phyloP scores from a whole-genome alignment of 2,888 invertebrate genomes.

The Polietes domitor region DNA sequence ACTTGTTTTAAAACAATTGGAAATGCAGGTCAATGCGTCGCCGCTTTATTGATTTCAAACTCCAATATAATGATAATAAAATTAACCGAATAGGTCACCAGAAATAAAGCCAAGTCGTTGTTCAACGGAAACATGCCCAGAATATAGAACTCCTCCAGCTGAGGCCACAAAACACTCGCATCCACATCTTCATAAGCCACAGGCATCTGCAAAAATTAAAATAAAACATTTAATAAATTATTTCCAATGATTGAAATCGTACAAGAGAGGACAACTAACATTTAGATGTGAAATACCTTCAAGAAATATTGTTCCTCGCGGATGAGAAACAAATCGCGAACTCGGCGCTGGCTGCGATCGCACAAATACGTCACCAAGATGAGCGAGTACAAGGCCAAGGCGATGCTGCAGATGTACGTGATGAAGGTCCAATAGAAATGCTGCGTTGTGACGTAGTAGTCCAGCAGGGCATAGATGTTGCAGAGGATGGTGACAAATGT shows the following conservation, averaged over 20 bases:
- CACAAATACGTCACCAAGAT: slow-evolving; percentile 71
- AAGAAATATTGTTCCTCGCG: slow-evolving; percentile 64
- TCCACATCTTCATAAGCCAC: slow-evolving; percentile 45
- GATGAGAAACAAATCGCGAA: slow-evolving; percentile 70
- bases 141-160: slow-evolving; percentile 69
- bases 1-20: too few species aligned
- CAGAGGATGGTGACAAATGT: slow-evolving; percentile 75
- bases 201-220: slow-evolving; percentile 35
- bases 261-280: slow-evolving; percentile 25
- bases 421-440: slow-evolving; percentile 74
- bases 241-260: neutral
- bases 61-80: slow-evolving; percentile 76
- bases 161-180: slow-evolving; percentile 66
- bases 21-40: too few species aligned
- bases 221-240: neutral
- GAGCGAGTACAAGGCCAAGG: slow-evolving; percentile 71
- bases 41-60: slow-evolving; percentile 67
- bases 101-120: slow-evolving; percentile 75
- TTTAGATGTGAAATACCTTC: slow-evolving; percentile 65
- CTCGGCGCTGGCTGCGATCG: slow-evolving; percentile 67
- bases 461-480: slow-evolving; percentile 77
- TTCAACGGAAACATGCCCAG: slow-evolving; percentile 74
- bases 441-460: slow-evolving; percentile 72
- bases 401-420: slow-evolving; percentile 71
- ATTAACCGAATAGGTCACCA: slow-evolving; percentile 75